These are phyloP conservation scores for Synergus umbraculus DNA, from an alignment of 2,888 invertebrate species.

Conservation along the genomic window DNA sequence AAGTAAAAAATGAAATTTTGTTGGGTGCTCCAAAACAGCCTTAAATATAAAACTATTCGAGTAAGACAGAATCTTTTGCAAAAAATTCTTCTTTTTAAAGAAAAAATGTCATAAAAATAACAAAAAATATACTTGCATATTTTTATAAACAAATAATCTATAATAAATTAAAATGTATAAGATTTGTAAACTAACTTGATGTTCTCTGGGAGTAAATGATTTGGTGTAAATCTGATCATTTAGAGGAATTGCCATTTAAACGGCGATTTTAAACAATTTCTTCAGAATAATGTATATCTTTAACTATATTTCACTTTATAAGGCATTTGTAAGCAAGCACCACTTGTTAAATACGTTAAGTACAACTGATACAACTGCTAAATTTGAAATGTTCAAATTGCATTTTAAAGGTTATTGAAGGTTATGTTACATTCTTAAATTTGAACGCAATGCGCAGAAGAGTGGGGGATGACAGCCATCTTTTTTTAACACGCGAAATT, in stretches of 20 bases:
- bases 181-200: conserved; percentile 80
- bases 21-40: too few species aligned
- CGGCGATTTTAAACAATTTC: conserved; percentile 19
- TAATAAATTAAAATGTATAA: not conserved
- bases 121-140: not conserved
- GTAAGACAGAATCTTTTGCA: not conserved
- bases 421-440: conserved; percentile 3
- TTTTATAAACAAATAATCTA: not conserved
- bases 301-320: not conserved
- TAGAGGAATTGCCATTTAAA: conserved; percentile 79
- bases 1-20: too few species aligned
- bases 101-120: conserved; percentile 11
- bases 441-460: not conserved
- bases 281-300: not conserved
- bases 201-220: conserved; percentile 88
- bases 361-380: conserved; percentile 3
- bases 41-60: too few species aligned
- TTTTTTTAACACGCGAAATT: not conserved
- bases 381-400: not conserved
- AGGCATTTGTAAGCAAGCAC: not conserved
- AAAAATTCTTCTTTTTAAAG: not conserved
- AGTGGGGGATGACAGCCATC: not conserved
- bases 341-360: not conserved
- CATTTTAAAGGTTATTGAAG: not conserved
- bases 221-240: conserved; percentile 86